Percentiles rank a stretch among this genome's conserved stretches.
Evolutionary conservation across 1,140 invertebrate species (phyloP).

Genomic region (Coptotermes formosanus): DNA sequence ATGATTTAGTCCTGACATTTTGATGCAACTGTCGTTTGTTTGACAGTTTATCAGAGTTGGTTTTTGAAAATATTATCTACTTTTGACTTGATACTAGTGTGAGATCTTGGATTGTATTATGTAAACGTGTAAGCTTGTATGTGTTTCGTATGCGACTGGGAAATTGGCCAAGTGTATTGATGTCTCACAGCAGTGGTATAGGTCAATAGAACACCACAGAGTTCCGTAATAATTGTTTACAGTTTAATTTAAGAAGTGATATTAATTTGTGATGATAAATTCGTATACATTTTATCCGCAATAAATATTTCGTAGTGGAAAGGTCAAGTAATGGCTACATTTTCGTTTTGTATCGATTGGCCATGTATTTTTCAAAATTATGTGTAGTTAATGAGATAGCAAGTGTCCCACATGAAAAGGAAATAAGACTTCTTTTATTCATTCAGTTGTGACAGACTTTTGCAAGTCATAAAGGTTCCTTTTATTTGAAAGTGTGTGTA

Average conservation of each 20-base stretch:
- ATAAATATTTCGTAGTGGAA: neutral
- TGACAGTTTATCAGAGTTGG: neutral
- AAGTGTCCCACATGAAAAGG: neutral
- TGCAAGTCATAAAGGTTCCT: too few relatives aligned
- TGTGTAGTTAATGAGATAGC: neutral
- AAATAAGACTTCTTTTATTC: too few relatives aligned
- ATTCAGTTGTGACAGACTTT: too few relatives aligned
- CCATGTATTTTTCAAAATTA: neutral
- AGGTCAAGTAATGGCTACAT: neutral
- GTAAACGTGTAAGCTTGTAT: neutral
- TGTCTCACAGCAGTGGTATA: neutral
- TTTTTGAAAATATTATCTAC: neutral
- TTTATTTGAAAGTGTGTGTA: too few relatives aligned
- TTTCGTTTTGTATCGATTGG: neutral
- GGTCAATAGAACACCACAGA: neutral
- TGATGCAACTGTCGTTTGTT: neutral
- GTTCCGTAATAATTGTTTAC: neutral
- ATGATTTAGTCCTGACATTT: neutral
- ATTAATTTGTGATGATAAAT: neutral
- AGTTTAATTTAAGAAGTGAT: neutral
- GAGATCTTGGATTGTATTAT: neutral
- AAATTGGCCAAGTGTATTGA: neutral
- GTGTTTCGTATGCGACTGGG: neutral
- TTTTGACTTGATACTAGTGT: neutral
- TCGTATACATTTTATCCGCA: neutral